Base-by-base conservation (phyloP, 1,140 invertebrate genomes). In the Aculops lycopersici region DNA sequence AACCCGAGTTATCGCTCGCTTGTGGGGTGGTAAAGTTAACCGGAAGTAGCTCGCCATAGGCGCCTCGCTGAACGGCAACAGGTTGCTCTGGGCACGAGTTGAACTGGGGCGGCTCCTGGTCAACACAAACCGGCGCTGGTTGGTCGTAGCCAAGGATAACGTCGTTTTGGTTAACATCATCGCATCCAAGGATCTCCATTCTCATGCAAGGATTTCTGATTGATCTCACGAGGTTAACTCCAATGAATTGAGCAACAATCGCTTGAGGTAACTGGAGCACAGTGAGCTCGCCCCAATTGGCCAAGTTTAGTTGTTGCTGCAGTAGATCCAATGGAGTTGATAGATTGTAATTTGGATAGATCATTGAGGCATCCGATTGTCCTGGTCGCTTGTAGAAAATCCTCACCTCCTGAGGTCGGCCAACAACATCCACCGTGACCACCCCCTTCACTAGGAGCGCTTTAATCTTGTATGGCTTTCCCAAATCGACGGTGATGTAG, bases 341-440 rank as follows among this genome's bases (percentile, higher is more conserved):
- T 17, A 86, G 55, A 55, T 84, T 88, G 53, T 86, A 86, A 50
- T 88, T 86, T 13, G 83, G 81, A 62, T 84, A 88, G 49, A 90
- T 90, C 0, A 88, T 78, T 4, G 88, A 79, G 50, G 86, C 90
- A 50, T 88, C 86, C 54, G 88, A 81, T 47, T 60, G 70, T 56
- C 84, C 80, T 3, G 74, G 65, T 58, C 80, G 74, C 58, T 92
- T 92, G 55, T 92, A 92, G 64, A 92, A 92, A 58, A 92, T 83
- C 43, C 84, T 64, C 41, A 92, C 80, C 64, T 90, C 81, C 0
- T 80, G 90, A 4, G 81, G 80, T 42, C 81, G 64, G 41, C 81
- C 81, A 12, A 86, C 80, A 39, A 86, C 80, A 50, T 86, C 80
- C 47, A 83, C 84, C 1, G 80, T 86, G 3, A 88, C 75, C 13